Evolutionary conservation across 2,113 vertebrate species (phyloP), one percentile per base, ranked within the genome.

Genomic region (Girardinichthys multiradiatus): DNA sequence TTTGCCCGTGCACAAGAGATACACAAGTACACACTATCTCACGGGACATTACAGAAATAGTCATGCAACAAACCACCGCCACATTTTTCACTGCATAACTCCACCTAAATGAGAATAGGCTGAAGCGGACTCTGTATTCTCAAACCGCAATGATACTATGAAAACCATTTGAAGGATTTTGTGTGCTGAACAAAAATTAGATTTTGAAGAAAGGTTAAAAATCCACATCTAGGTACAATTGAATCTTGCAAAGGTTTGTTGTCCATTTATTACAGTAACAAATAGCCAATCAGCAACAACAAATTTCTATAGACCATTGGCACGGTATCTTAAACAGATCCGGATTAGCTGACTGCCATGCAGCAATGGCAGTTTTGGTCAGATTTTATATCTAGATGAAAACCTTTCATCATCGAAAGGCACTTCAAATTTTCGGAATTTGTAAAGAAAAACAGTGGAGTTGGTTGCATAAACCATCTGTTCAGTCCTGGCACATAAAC

Each of bases 321-420:
- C 61, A 11, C 60, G 58, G 85, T 83, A 81, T 81, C 57, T 42
- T 60, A 63, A 39, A 76, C 37, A 71, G 64, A 51, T 30, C 0
- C 33, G 59, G 57, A 62, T 35, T 21, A 31, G 37, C 64, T 63
- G 69, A 72, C 68, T 65, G 37, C 61, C 60, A 64, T 64, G 69
- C 35, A 30, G 67, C 28, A 72, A 59, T 74, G 64, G 58, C 29
- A 64, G 61, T 30, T 82, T 48, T 81, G 85, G 89, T 88, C 76
- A 24, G 48, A 83, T 83, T 67, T 86, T 30, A 72, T 75, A 63
- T 81, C 24, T 54, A 2, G 4, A 77, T 73, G 48, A 17, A 33
- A 77, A 59, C 61, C 60, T 83, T 80, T 84, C 81, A 86, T 85
- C 83, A 84, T 77, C 75, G 84, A 88, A 87, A 82, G 58, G 70